A percentile compares a stretch with the other conserved stretches of the same genome.
Evolutionary conservation across 2,797 vertebrate species (phyloP).

Genomic region (Neosilurus mollespiculum): DNA sequence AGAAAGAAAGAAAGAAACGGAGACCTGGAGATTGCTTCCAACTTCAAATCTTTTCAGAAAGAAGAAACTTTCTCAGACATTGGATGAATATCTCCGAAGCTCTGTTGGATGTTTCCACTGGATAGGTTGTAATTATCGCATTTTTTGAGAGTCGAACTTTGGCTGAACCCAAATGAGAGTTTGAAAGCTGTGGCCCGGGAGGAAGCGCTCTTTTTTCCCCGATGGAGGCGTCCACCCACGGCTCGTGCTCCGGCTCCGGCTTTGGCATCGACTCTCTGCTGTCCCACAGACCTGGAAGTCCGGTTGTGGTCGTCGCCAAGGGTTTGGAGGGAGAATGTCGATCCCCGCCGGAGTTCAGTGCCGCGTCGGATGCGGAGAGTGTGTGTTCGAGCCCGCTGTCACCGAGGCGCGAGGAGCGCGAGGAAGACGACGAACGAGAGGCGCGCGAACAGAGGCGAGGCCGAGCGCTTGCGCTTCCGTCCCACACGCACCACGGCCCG

Average conservation of each 20-base stretch:
- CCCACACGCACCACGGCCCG: slow-evolving; percentile 85
- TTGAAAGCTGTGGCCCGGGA: slow-evolving; percentile 65
- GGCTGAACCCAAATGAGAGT: slow-evolving; percentile 74
- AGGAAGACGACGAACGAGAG: slow-evolving; percentile 68
- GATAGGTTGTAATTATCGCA: slow-evolving; percentile 59
- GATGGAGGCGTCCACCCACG: slow-evolving; percentile 95
- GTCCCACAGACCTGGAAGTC: slow-evolving; percentile 90
- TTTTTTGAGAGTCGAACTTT: slow-evolving; percentile 63
- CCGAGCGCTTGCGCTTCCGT: slow-evolving; percentile 78
- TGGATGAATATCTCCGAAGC: slow-evolving; percentile 59
- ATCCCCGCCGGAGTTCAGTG: slow-evolving; percentile 92
- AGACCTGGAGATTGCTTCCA: slow-evolving; percentile 47
- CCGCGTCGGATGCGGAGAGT: slow-evolving; percentile 88
- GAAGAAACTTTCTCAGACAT: slow-evolving; percentile 53
- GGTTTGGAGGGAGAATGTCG: slow-evolving; percentile 83
- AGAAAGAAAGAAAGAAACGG: neutral
- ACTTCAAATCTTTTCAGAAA: slow-evolving; percentile 50
- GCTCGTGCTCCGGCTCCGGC: slow-evolving; percentile 68
- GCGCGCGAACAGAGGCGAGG: slow-evolving; percentile 74
- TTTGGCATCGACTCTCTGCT: slow-evolving; percentile 98
- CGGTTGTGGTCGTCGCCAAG: slow-evolving; percentile 77
- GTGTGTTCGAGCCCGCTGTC: slow-evolving; percentile 90
- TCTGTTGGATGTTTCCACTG: slow-evolving; percentile 60
- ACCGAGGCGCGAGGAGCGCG: slow-evolving; percentile 86
- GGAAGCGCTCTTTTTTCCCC: slow-evolving; percentile 40